Evolutionary conservation across 2,888 invertebrate species (phyloP), one percentile per base, ranked within the genome.

Genomic region (Rosalia funebris): DNA sequence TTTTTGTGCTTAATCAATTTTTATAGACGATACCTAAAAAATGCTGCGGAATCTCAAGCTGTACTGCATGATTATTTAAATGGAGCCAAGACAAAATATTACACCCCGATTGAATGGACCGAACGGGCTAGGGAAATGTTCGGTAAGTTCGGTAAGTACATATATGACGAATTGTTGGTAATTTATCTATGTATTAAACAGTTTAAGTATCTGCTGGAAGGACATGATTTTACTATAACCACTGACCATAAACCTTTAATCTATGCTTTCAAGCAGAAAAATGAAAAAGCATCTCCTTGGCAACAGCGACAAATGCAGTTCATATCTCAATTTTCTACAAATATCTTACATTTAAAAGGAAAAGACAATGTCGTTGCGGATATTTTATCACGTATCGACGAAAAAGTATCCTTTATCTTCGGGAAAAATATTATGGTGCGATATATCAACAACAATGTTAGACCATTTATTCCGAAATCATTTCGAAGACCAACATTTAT

Each of bases 171-270:
- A 14, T 15, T 39, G 2, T 14, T 39, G 4, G 39, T 1, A 14
- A 14, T 39, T 2, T 39, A 39, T 25, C 25, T 25, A 25, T 25
- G 4, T 25, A 9, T 25, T 3, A 25, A 25, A 25, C 25, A 25
- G 9, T 25, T 25, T 3, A 25, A 25, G 9, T 9, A 25, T 25
- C 9, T 25, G 9, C 25, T 25, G 25, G 25, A 25, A 25, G 25
- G 4, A 3, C 3, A 9, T 5, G 25, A 25, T 3, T 62, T 62
- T n/a, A 14, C 16, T 1, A 47, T 53, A 4, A 12, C 5, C 1
- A 80, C 78, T 0, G 78, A 79, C 68, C 79, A 76, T 57, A 78
- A 76, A 34, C 77, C 77, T 1, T 52, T 79, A 12, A 56, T 3
- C 64, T 77, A 60, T 37, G 78, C 78, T 0, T 76, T 81, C 50